These are phyloP conservation scores for Clunio marinus DNA, from an alignment of 2,888 invertebrate genomes.

Conservation along the genomic window DNA sequence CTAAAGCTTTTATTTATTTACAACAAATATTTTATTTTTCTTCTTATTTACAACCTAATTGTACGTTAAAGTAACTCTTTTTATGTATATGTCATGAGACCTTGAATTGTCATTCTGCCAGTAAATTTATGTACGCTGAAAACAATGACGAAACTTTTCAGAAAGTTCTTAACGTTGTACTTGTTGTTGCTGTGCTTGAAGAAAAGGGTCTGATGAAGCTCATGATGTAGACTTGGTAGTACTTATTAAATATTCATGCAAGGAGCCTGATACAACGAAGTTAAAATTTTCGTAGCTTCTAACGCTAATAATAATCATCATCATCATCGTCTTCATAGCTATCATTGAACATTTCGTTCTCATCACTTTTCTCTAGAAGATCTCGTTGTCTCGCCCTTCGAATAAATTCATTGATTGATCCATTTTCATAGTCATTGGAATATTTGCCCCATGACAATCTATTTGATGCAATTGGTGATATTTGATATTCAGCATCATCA, in stretches of 20 bases:
- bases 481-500: slow-evolving; percentile 26
- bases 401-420: slow-evolving; percentile 36
- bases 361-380: background rate
- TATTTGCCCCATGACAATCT: background rate
- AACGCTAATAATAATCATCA: background rate
- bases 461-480: background rate
- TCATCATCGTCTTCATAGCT: slow-evolving; percentile 10
- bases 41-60: slow-evolving; percentile 28
- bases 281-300: background rate
- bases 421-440: slow-evolving; percentile 33
- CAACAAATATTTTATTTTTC: background rate
- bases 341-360: background rate
- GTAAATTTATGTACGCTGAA: background rate
- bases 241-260: slow-evolving; percentile 23
- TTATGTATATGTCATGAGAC: too few relatives aligned
- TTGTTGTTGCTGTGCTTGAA: background rate
- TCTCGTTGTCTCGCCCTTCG: slow-evolving; percentile 29
- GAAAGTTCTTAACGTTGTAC: background rate
- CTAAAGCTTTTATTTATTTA: too few relatives aligned
- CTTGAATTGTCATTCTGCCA: background rate
- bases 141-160: background rate
- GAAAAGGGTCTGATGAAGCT: background rate
- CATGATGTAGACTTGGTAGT: slow-evolving; percentile 2
- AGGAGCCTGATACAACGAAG: background rate
- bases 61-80: slow-evolving; percentile 18